These are phyloP conservation scores for Uloborus plumipes DNA, from an alignment of 2,888 invertebrate species.

Conservation along the genomic window DNA sequence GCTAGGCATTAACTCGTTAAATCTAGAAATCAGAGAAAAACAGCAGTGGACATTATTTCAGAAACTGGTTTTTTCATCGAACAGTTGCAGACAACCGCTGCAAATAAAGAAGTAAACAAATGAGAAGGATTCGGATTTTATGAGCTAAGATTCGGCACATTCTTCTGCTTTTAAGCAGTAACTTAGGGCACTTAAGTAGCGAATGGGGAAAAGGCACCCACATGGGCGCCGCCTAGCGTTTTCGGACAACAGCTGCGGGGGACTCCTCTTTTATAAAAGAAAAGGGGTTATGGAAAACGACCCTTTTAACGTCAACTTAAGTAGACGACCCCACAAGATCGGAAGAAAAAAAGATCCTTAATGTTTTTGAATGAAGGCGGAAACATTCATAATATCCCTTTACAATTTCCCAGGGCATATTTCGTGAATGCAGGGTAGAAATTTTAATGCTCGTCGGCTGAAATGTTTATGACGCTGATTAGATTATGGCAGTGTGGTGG, in stretches of 20 bases:
- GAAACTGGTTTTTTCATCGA: too few relatives aligned
- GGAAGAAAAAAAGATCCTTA: background rate
- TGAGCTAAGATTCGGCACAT: slow-evolving; percentile 19
- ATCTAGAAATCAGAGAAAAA: too few relatives aligned
- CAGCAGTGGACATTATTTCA: too few relatives aligned
- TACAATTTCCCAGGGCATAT: background rate
- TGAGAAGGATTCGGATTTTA: slow-evolving; percentile 25
- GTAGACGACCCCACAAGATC: slow-evolving; percentile 21
- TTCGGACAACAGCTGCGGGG: slow-evolving; percentile 42
- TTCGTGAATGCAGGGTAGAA: background rate
- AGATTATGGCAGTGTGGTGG: too few relatives aligned
- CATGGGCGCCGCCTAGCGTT: slow-evolving; percentile 40
- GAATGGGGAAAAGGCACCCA: slow-evolving; percentile 41
- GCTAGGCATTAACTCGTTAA: too few relatives aligned
- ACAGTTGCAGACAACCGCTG: slow-evolving; percentile 31
- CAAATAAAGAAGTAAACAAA: background rate
- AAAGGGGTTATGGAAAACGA: slow-evolving; percentile 38
- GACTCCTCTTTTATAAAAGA: slow-evolving; percentile 30
- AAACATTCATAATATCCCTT: background rate
- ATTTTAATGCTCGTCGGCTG: background rate
- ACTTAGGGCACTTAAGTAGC: slow-evolving; percentile 54
- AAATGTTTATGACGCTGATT: background rate
- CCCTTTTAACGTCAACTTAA: slow-evolving; percentile 25
- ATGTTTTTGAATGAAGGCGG: slow-evolving; percentile 6
- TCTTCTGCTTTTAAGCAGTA: slow-evolving; percentile 24